Evolutionary conservation across 2,888 invertebrate genomes (phyloP).

Genomic region (Mayetiola destructor): DNA sequence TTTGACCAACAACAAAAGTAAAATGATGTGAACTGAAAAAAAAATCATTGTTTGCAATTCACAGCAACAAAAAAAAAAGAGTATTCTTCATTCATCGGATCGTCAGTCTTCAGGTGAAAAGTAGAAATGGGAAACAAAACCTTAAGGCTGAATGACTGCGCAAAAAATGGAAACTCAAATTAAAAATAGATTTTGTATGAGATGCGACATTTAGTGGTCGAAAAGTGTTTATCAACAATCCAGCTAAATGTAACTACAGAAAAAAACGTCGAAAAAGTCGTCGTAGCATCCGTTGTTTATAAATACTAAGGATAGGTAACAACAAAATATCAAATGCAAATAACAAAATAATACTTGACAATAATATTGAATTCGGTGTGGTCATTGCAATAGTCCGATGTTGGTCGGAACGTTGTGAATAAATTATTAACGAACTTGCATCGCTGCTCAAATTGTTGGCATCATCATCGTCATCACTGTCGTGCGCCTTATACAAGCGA

Average conservation of each 20-base stretch:
- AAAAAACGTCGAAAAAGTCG: not conserved
- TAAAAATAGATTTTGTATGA: too few relatives aligned
- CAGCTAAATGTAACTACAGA: not conserved
- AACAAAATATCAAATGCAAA: constrained; percentile 6
- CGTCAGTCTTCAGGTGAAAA: too few relatives aligned
- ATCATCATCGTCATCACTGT: not conserved
- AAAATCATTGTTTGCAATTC: too few relatives aligned
- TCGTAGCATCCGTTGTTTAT: constrained; percentile 6
- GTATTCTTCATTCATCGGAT: too few relatives aligned
- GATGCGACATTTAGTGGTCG: too few relatives aligned
- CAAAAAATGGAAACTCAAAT: too few relatives aligned
- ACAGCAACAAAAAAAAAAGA: too few relatives aligned
- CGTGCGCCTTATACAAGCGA: constrained; percentile 14
- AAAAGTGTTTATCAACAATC: too few relatives aligned
- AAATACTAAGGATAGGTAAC: constrained; percentile 7
- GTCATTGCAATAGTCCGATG: not conserved
- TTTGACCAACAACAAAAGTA: too few relatives aligned
- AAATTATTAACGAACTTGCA: not conserved
- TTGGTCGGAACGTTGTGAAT: not conserved
- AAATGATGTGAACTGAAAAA: too few relatives aligned
- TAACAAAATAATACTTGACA: constrained; percentile 11
- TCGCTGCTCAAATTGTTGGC: not conserved
- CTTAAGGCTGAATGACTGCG: too few relatives aligned
- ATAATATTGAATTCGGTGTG: constrained; percentile 9
- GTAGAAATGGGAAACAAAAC: too few relatives aligned